phyloP scores from a whole-genome alignment of 2,888 invertebrate genomes.

The Erynnis tages region DNA sequence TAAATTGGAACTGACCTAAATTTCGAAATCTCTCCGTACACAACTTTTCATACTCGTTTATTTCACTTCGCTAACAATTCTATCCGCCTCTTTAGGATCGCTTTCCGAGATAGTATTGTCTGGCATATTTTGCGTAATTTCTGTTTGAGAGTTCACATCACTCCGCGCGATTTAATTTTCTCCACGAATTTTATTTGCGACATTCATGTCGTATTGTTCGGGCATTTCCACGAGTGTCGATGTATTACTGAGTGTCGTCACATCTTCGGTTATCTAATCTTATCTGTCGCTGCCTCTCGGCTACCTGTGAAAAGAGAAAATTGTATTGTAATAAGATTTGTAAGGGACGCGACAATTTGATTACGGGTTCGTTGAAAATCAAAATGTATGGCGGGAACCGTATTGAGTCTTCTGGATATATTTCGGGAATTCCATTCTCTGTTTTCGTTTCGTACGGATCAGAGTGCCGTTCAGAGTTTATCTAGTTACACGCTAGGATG shows the following conservation, averaged over 20 bases:
- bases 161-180: slow-evolving; percentile 1
- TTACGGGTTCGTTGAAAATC: slow-evolving; percentile 25
- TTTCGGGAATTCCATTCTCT: neutral
- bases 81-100: slow-evolving; percentile 5
- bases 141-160: slow-evolving; percentile 1
- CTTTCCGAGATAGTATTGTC: slow-evolving; percentile 1
- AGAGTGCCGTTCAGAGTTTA: too few relatives aligned
- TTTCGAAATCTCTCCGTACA: slow-evolving; percentile 10
- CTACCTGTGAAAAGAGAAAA: slow-evolving; percentile 51
- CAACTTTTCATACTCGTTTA: slow-evolving; percentile 11
- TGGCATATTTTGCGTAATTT: slow-evolving; percentile 6
- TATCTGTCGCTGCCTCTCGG: slow-evolving; percentile 38
- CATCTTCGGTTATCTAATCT: slow-evolving; percentile 46
- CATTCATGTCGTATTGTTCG: slow-evolving; percentile 3
- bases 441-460: too few relatives aligned
- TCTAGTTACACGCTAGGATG: too few relatives aligned
- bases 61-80: slow-evolving; percentile 1
- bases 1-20: slow-evolving; percentile 17
- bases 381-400: slow-evolving; percentile 4
- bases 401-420: slow-evolving; percentile 7
- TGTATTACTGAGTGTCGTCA: slow-evolving; percentile 26
- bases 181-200: neutral
- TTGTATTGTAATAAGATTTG: slow-evolving; percentile 37
- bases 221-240: slow-evolving; percentile 2
- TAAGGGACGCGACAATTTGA: slow-evolving; percentile 27